Evolutionary conservation across 35 echinoderm and acorn worm species (phyloP), one percentile per base, ranked within the genome.

Genomic region (Chiridota heheva): DNA sequence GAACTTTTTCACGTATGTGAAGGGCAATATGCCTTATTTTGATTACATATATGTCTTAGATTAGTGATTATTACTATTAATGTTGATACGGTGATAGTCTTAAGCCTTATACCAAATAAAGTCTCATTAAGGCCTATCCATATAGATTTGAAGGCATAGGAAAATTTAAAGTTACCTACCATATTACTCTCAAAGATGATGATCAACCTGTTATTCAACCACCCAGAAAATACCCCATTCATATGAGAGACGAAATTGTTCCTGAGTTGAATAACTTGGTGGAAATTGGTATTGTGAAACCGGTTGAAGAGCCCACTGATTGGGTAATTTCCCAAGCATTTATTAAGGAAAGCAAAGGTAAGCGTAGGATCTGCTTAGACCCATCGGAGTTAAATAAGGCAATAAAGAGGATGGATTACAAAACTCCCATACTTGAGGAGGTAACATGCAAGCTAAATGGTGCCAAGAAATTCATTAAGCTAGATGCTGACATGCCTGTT

Each of bases 241-340:
- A 82, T n/a, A 63, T 83, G 15, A 28, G 44, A 22, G 78, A 89
- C 26, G 69, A 89, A 49, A 41, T 89, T 24, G 75, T 67, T 35
- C 22, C 29, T 16, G 64, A 89, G 63, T 51, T 87, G 17, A 71
- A 89, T 31, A 74, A 51, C 18, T 82, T 82, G 87, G 78, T 74
- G 28, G 16, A 51, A 0, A 34, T 49, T 26, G 55, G 69, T 22
- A 58, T 89, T 20, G 83, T 89, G 20, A 34, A 42, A 13, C 75
- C 82, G 37, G 55, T 89, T 15, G 76, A 51, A 5, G 59, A 89
- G 36, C 51, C 78, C 2, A 83, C 65, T n/a, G 78, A 89, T 15
- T 83, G 77, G 79, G 77, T 89, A 28, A 82, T 82, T 26, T 65
- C 56, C 32, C 44, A 77, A 28, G 40, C 59, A 6, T n/a, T 78